Evolutionary conservation across 2,888 invertebrate genomes (phyloP), one percentile per base, ranked within the genome.

Genomic region (Pegoplata infirma): DNA sequence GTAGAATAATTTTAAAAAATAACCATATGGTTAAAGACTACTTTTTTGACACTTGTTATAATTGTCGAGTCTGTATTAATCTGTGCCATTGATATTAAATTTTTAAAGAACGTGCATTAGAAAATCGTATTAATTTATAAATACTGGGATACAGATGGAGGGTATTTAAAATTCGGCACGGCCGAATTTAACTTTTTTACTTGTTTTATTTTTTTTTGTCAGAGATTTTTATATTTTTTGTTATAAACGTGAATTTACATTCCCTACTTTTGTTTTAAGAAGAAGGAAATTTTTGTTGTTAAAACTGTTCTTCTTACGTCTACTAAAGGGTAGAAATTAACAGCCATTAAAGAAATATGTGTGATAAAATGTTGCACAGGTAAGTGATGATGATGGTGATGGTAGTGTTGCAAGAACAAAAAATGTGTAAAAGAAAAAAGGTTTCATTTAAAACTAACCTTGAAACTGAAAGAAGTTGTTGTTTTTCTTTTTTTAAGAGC

Each of bases 301-400:
- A 40, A 46, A 8, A 19, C 21, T 19, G 21, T 58, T 40, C 14
- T 40, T 32, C 8, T 44, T 7, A 23, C 40, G n/a, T 46, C 44
- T 63, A 46, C n/a, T n/a, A 71, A 63, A 72, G 79, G 79, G 71
- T 75, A 75, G 67, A 79, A 72, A 75, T 79, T 79, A 79, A 75
- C 75, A 75, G 79, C 63, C 79, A 71, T 79, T 75, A 79, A 79
- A 66, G 17, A 46, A 44, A 74, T 56, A 58, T 66, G 64, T 68
- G 68, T 78, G 73, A 74, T 78, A 69, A 78, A 73, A 49, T 56
- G 28, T 61, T 49, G 21, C 67, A 53, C 79, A 75, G 75, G 71
- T 75, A 75, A 47, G 6, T 5, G n/a, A n/a, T 28, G 51, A n/a
- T n/a, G n/a, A n/a, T n/a, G n/a, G n/a, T n/a, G n/a, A n/a, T n/a